Conservation (phyloP, 2,888 invertebrate species). For the Frankliniella fusca region DNA sequence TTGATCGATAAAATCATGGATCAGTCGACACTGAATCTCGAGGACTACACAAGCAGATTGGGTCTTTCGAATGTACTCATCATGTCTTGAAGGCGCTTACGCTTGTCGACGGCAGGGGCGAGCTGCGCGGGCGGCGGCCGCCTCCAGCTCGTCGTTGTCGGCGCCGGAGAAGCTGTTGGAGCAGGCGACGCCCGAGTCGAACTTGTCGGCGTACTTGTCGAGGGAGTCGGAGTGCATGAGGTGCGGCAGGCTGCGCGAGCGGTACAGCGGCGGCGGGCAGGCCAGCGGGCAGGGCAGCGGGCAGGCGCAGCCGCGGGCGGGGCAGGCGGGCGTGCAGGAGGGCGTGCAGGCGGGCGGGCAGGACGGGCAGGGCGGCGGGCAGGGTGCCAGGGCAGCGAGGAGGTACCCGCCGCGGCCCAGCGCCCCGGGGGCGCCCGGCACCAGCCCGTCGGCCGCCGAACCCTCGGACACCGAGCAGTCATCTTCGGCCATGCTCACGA, state of each 20-base stretch:
- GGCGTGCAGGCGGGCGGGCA: background rate
- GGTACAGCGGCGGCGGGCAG: background rate
- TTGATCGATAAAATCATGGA: no score
- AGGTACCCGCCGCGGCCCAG: background rate
- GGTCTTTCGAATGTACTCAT: no score
- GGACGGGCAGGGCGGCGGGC: background rate
- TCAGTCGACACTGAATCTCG: no score
- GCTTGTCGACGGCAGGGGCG: background rate
- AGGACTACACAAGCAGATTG: no score
- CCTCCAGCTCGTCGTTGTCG: background rate
- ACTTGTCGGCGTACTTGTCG: conserved; percentile 14
- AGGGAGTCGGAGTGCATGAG: background rate
- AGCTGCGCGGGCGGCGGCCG: background rate
- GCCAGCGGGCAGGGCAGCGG: background rate
- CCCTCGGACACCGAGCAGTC: conserved; percentile 5
- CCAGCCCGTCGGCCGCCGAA: background rate
- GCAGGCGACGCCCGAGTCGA: conserved; percentile 23
- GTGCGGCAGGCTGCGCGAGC: conserved; percentile 11
- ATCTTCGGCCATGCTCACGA: conserved; percentile 1
- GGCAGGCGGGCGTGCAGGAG: background rate
- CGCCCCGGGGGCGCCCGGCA: background rate
- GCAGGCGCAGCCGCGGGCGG: background rate
- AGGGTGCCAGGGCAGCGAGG: background rate
- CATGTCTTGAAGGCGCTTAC: background rate
- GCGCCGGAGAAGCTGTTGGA: conserved; percentile 15